Evolutionary conservation across 2,113 vertebrate genomes (phyloP).

Genomic region (Mormoops blainvillei): DNA sequence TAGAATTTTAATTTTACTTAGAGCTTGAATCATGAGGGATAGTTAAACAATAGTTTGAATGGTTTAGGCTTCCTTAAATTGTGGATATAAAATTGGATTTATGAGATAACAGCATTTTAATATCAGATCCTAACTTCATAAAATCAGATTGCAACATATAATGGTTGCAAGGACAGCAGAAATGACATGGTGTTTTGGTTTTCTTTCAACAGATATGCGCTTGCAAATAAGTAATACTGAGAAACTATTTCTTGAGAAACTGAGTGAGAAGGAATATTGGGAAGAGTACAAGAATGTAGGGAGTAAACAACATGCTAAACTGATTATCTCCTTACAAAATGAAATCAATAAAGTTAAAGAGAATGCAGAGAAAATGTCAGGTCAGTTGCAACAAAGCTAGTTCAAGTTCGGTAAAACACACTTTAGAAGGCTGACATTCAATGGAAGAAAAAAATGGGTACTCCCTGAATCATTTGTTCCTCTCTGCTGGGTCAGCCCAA

Average conservation of each 20-base stretch:
- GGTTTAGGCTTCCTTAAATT: neutral
- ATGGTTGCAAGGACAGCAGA: neutral
- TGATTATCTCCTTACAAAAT: slow-evolving; percentile 78
- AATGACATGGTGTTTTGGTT: slow-evolving; percentile 31
- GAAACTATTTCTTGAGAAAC: slow-evolving; percentile 67
- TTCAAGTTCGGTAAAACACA: neutral
- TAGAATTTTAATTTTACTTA: slow-evolving; percentile 29
- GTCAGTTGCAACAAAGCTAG: slow-evolving; percentile 69
- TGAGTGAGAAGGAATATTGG: slow-evolving; percentile 80
- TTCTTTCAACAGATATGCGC: slow-evolving; percentile 75
- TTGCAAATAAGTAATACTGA: slow-evolving; percentile 71
- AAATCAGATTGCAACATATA: neutral
- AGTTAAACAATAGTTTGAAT: neutral
- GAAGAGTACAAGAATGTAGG: slow-evolving; percentile 83
- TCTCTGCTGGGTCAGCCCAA: neutral
- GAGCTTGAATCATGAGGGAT: neutral
- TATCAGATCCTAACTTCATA: slow-evolving; percentile 2
- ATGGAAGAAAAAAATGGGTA: neutral
- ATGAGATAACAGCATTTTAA: slow-evolving; percentile 7
- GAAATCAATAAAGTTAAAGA: slow-evolving; percentile 76
- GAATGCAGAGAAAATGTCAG: slow-evolving; percentile 77
- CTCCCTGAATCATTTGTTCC: neutral
- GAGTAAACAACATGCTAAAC: slow-evolving; percentile 72
- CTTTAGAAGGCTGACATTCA: neutral
- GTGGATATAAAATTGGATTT: neutral